A percentile compares a stretch with the other conserved stretches of the same genome.
Evolutionary conservation across 2,113 vertebrate genomes (phyloP).

Genomic region (Caloenas nicobarica): DNA sequence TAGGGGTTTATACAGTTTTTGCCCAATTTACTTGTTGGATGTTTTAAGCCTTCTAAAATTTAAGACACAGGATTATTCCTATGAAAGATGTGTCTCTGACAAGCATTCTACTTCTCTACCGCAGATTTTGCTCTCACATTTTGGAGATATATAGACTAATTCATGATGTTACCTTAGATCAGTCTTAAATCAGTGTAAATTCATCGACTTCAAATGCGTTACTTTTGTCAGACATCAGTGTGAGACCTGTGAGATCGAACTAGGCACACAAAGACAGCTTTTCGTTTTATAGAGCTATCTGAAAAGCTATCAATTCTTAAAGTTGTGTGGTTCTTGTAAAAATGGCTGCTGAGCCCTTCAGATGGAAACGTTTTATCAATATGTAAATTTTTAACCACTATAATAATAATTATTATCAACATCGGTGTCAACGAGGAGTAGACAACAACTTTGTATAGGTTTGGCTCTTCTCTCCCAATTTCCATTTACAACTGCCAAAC

Average conservation of each 20-base stretch:
- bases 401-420: slow-evolving; percentile 66
- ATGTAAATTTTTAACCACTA: neutral
- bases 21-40: neutral
- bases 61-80: neutral
- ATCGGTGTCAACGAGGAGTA: slow-evolving; percentile 66
- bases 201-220: fast-evolving
- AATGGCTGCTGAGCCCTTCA: neutral
- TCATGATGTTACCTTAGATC: neutral
- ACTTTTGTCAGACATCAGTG: neutral
- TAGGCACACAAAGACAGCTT: neutral
- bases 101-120: neutral
- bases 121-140: neutral
- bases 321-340: neutral
- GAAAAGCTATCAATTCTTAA: neutral
- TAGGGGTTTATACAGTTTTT: neutral
- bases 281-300: neutral
- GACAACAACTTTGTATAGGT: slow-evolving; percentile 58
- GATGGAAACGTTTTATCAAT: neutral
- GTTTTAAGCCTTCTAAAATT: neutral
- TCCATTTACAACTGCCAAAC: slow-evolving; percentile 77
- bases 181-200: neutral
- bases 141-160: neutral
- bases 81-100: neutral
- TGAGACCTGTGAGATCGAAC: neutral
- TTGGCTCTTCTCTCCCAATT: slow-evolving; percentile 72